A percentile compares a stretch with the other conserved stretches of the same genome.
phyloP scores from a whole-genome alignment of 2,113 vertebrate species.

The Stictonetta naevosa region DNA sequence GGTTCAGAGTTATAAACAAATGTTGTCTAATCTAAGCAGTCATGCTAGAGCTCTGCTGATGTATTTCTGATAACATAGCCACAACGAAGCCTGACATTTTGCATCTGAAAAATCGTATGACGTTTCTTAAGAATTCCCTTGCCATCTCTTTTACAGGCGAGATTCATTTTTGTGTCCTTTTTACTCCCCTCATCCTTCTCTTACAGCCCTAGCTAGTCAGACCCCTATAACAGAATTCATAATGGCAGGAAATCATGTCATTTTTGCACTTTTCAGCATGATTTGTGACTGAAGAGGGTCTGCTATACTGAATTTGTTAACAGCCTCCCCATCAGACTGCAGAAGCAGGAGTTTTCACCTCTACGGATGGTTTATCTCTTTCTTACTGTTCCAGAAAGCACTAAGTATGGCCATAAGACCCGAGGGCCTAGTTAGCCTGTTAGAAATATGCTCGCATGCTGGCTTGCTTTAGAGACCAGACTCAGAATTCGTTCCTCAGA shows the following conservation, averaged over 20 bases:
- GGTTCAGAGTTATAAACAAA: background rate
- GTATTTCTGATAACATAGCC: background rate
- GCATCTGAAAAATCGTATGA: background rate
- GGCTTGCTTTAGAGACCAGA: accelerated
- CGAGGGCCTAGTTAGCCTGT: background rate
- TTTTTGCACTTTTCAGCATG: background rate
- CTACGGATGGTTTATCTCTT: background rate
- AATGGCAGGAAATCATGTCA: background rate
- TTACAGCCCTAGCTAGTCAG: background rate
- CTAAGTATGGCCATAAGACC: background rate
- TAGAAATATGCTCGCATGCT: accelerated
- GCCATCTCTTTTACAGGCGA: background rate
- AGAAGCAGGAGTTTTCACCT: background rate
- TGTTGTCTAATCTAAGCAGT: background rate
- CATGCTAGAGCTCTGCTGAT: background rate
- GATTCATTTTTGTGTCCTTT: background rate
- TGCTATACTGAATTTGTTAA: background rate
- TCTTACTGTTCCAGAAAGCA: background rate
- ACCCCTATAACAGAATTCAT: background rate
- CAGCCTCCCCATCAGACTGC: background rate
- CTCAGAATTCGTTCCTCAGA: accelerated
- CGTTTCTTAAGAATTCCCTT: background rate
- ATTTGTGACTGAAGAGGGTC: background rate
- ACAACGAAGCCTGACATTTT: background rate
- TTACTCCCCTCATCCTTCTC: background rate